Base-by-base conservation (phyloP, 1,140 invertebrate genomes). In the Calosoma granatense region DNA sequence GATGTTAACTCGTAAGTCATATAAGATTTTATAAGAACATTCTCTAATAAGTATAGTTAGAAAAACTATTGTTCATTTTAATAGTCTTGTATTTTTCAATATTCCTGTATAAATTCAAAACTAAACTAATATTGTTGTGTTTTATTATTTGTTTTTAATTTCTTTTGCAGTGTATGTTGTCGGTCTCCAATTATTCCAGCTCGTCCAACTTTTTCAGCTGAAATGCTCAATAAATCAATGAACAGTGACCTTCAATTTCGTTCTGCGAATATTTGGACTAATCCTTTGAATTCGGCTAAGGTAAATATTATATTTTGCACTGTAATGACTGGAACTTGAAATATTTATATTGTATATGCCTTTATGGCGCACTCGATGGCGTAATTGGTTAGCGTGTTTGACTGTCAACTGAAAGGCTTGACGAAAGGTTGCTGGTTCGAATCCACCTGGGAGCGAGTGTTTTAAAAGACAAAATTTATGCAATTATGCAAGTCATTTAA, bases 1-100 rank as follows among this genome's bases (percentile, higher is more conserved):
- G 88, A 92, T 71, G 85, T 90, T 14, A 89, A 89, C 68, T 83
- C 82, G 87, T 90, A 74, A 83, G 84, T 81, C 14, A 6, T 30
- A 30, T 30, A 6, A 6, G 14, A 6, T 30, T n/a, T n/a, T n/a
- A n/a, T n/a, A n/a, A n/a, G n/a, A n/a, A n/a, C n/a, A n/a, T n/a
- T n/a, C n/a, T n/a, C n/a, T n/a, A n/a, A n/a, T n/a, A n/a, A n/a
- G n/a, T n/a, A n/a, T n/a, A n/a, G n/a, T n/a, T n/a, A n/a, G n/a
- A n/a, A n/a, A n/a, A n/a, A n/a, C n/a, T n/a, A n/a, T n/a, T n/a
- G n/a, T n/a, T n/a, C n/a, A n/a, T n/a, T n/a, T n/a, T n/a, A n/a
- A n/a, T n/a, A n/a, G n/a, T 23, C 23, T 54, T 54, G 15, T 41
- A 11, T 56, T 19, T 4, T 17, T 6, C 52, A 41, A 21, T 20